A percentile compares a stretch with the other conserved stretches of the same genome.
Conservation (phyloP, 2,888 invertebrate genomes). For the Lymantria monacha region DNA sequence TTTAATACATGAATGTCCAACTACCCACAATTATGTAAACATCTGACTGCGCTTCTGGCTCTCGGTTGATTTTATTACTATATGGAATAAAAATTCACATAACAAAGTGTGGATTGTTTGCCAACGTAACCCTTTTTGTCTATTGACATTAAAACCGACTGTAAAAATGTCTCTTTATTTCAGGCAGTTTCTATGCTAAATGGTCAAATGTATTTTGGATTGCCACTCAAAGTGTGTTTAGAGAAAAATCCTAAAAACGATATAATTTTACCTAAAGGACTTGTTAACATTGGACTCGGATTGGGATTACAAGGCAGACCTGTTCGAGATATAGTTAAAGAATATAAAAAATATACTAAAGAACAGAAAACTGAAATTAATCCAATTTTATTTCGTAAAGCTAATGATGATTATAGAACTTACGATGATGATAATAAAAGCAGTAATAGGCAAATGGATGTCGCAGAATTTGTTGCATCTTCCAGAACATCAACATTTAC, state of each 20-base stretch:
- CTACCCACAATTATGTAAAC: too few relatives aligned
- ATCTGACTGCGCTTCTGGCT: too few relatives aligned
- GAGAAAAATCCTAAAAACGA: slow-evolving; percentile 29
- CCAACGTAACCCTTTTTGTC: too few relatives aligned
- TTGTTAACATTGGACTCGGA: slow-evolving; percentile 51
- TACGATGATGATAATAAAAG: not conserved
- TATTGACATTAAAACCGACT: too few relatives aligned
- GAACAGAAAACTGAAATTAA: slow-evolving; percentile 36
- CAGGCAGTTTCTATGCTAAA: slow-evolving; percentile 71
- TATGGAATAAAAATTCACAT: too few relatives aligned
- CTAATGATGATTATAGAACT: slow-evolving; percentile 2
- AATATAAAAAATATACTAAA: slow-evolving; percentile 49
- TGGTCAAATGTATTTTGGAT: slow-evolving; percentile 51
- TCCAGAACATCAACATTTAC: not conserved
- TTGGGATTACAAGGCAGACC: slow-evolving; percentile 54
- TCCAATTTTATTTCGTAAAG: slow-evolving; percentile 24
- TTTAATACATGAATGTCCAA: too few relatives aligned
- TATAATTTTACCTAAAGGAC: slow-evolving; percentile 56
- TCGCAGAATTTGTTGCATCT: not conserved
- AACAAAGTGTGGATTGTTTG: too few relatives aligned
- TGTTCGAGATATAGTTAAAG: slow-evolving; percentile 45
- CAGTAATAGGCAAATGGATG: slow-evolving; percentile 3
- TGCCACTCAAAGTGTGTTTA: slow-evolving; percentile 46
- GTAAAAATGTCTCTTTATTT: slow-evolving; percentile 23
- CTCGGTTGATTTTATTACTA: too few relatives aligned